Base-by-base conservation (phyloP, 2,888 invertebrate species). In the Liodrosophila aerea region DNA sequence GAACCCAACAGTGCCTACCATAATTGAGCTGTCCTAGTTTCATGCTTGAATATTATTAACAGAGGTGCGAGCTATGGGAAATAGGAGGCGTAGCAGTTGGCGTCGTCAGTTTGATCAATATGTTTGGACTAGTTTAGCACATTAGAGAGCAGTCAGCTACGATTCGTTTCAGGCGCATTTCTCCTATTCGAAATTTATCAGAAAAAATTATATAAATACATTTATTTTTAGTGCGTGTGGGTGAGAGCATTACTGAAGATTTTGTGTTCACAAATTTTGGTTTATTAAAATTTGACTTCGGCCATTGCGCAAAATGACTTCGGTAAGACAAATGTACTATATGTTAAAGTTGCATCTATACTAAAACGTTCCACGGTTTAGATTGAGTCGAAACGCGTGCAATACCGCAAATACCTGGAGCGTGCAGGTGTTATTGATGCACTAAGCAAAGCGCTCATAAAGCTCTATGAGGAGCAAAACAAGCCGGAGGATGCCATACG, bases 351-450 rank as follows among this genome's bases (percentile, higher is more conserved):
- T 29, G 7, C 1, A 7, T 29, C 4, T 9, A 29, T 29, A 1
- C 29, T 29, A 29, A 29, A 1, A 1, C 8, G 7, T n/a, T 22
- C 5, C 5, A 22, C 5, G 22, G 22, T 22, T 22, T 36, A 89
- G 89, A 87, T 90, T 59, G 89, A 90, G 77, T 88, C 89, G 27
- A 90, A 90, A 71, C 88, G 90, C n/a, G 88, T 89, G 37, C 89
- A 89, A 62, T 90, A 89, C 63, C 88, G 90, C 8, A 89, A 89
- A 65, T 90, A 90, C 67, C 73, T 90, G 54, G 90, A 90, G 51
- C 75, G 88, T n/a, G 87, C 88, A 29, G 90, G 90, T 2, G 89
- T 90, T 9, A 89, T 90, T 33, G 89, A 90, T 65, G 89, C 90
- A 0, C 58, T 90, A 4, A 90, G 89, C 62, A 88, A 88, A 65